These are phyloP conservation scores for Listronotus oregonensis DNA, from an alignment of 1,140 invertebrate species.

Conservation along the genomic window DNA sequence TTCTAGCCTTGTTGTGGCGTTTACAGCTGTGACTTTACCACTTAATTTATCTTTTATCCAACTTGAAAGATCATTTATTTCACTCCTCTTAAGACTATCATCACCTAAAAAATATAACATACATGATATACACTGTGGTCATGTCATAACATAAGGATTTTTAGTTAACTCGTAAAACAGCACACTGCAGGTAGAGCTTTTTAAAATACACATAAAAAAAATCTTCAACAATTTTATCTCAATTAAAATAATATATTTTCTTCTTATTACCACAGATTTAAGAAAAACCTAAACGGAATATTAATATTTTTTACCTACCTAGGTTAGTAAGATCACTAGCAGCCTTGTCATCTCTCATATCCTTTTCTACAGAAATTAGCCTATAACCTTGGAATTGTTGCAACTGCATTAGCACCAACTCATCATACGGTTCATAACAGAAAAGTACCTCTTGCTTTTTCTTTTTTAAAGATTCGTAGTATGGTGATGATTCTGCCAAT, in stretches of 20 bases:
- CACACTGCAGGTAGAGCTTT: no score
- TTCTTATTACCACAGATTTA: no score
- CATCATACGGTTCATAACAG: constrained; percentile 95
- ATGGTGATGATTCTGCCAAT: constrained; percentile 91
- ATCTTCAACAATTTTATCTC: no score
- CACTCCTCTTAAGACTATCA: constrained; percentile 70
- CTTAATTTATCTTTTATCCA: constrained; percentile 79
- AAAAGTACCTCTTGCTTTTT: constrained; percentile 91
- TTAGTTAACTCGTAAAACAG: no score
- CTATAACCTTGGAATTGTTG: constrained; percentile 79
- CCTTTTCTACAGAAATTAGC: constrained; percentile 91
- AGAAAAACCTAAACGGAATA: no score
- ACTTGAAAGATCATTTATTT: constrained; percentile 76
- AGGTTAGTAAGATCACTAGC: constrained; percentile 63
- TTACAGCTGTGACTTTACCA: constrained; percentile 80
- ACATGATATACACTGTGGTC: constrained; percentile 3
- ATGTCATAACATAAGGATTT: constrained; percentile 32
- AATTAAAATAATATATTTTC: no score
- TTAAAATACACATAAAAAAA: no score
- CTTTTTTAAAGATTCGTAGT: constrained; percentile 89
- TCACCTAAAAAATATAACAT: constrained; percentile 65
- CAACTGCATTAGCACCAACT: constrained; percentile 90
- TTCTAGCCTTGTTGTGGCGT: constrained; percentile 81
- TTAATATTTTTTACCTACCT: constrained; percentile 42
- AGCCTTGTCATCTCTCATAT: constrained; percentile 78